Evolutionary conservation across 1,140 invertebrate genomes (phyloP), one percentile per base, ranked within the genome.

Genomic region (Camponotus pennsylvanicus): DNA sequence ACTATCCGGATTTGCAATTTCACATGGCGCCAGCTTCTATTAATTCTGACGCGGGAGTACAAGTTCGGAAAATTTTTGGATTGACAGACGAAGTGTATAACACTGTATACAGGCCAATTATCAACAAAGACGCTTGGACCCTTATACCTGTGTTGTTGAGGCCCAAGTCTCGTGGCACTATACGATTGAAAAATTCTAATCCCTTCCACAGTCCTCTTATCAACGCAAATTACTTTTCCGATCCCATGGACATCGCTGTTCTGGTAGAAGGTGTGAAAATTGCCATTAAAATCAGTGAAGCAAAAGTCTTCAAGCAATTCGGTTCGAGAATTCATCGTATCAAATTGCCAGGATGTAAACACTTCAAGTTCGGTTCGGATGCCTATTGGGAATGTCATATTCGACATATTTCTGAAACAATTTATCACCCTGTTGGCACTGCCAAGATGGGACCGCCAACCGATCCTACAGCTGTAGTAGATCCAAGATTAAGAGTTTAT

Each of bases 21-120:
- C 98, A 98, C 85, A 98, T 98, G 97, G 97, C 97, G 2, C 97
- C 98, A 1, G 98, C 98, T 0, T 97, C 97, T 2, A 97, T 98
- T 1, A 97, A 97, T 82, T 98, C 98, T 0, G 97, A 98, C 91
- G 96, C 96, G 55, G 97, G 97, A 0, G 95, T 96, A 13, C 96
- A 97, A 86, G 97, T 98, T 0, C 96, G 97, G 86, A 98, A 97
- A 93, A 97, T 98, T 21, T 92, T 98, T n/a, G 98, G 98, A 0
- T 92, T 98, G 1, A 98, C 97, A n/a, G 97, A 98, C 63, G 96
- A 97, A 63, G 93, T 98, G 0, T 98, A 98, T 92, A 95, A 98
- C 86, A 96, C 96, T 0, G 97, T 98, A 55, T 98, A 97, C 90
- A 96, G 96, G 71, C 97, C 97, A 0, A 97, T 98, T 63, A 96